Evolutionary conservation across 2,797 vertebrate genomes (phyloP).

Genomic region (Kryptopterus vitreolus): DNA sequence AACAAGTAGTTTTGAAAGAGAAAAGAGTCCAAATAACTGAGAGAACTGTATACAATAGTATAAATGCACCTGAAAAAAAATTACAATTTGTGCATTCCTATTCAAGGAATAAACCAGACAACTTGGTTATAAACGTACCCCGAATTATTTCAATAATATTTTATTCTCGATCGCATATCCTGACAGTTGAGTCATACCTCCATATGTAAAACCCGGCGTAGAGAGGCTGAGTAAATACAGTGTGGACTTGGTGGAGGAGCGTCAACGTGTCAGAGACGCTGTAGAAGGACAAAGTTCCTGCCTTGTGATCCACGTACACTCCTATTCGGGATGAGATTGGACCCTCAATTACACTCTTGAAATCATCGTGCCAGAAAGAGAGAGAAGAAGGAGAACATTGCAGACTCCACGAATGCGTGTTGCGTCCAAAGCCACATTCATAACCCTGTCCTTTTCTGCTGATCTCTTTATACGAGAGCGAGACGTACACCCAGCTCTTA

Average conservation of each 20-base stretch:
- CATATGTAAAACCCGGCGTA: not conserved
- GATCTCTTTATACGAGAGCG: slow-evolving; percentile 27
- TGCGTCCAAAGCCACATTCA: slow-evolving; percentile 2
- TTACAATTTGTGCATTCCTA: not conserved
- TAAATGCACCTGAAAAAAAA: not conserved
- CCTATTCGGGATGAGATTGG: not conserved
- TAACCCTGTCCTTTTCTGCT: not conserved
- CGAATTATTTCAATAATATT: not conserved
- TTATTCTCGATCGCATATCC: not conserved
- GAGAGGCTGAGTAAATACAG: not conserved
- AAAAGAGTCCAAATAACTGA: no score
- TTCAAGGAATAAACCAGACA: not conserved
- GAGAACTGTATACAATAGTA: no score
- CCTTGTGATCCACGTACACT: no score
- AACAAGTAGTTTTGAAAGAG: no score
- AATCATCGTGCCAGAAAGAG: slow-evolving; percentile 20
- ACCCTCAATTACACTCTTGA: not conserved
- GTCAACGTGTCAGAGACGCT: not conserved
- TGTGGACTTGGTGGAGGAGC: not conserved
- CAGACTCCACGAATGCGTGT: slow-evolving; percentile 19
- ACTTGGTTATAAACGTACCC: not conserved
- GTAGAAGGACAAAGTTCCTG: no score
- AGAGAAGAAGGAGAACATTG: not conserved
- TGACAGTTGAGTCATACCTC: not conserved
- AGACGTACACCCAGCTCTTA: not conserved